These are phyloP conservation scores for Mola mola DNA, from an alignment of 2,113 vertebrate species.

Conservation along the genomic window DNA sequence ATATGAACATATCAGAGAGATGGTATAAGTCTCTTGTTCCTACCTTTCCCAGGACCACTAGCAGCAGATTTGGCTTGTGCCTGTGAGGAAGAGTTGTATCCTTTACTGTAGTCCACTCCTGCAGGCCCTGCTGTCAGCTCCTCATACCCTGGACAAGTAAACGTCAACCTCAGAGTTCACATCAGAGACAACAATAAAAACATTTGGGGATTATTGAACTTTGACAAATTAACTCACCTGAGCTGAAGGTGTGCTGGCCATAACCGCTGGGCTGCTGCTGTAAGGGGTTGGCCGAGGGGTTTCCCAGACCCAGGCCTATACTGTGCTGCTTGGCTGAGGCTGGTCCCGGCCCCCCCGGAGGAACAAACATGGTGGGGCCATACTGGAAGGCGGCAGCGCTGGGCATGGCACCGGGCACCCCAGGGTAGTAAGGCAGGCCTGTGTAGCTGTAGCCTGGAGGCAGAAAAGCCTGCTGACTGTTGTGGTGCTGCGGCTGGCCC, in stretches of 20 bases:
- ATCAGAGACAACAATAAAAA: background rate
- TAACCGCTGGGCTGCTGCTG: slow-evolving; percentile 90
- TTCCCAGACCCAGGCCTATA: slow-evolving; percentile 87
- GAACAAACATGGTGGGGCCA: slow-evolving; percentile 95
- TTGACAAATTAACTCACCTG: slow-evolving; percentile 81
- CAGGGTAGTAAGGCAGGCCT: slow-evolving; percentile 97
- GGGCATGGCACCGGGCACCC: slow-evolving; percentile 91
- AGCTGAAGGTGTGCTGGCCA: slow-evolving; percentile 89
- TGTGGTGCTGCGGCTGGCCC: slow-evolving; percentile 91
- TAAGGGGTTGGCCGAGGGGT: slow-evolving; percentile 86
- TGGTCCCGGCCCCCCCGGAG: slow-evolving; percentile 80
- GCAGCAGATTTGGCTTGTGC: slow-evolving; percentile 93
- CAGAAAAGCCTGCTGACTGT: slow-evolving; percentile 96
- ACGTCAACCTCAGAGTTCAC: background rate
- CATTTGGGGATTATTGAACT: background rate
- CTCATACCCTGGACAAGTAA: slow-evolving; percentile 86
- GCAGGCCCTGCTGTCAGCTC: slow-evolving; percentile 91
- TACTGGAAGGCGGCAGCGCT: slow-evolving; percentile 94
- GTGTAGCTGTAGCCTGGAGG: slow-evolving; percentile 99
- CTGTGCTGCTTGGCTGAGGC: slow-evolving; percentile 94
- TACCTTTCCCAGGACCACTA: slow-evolving; percentile 94
- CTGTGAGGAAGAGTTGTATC: slow-evolving; percentile 92
- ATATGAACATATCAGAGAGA: background rate
- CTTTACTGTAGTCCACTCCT: slow-evolving; percentile 93
- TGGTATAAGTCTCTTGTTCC: background rate